phyloP scores from a whole-genome alignment of 2,888 invertebrate genomes.

The Drosophila emarginata region DNA sequence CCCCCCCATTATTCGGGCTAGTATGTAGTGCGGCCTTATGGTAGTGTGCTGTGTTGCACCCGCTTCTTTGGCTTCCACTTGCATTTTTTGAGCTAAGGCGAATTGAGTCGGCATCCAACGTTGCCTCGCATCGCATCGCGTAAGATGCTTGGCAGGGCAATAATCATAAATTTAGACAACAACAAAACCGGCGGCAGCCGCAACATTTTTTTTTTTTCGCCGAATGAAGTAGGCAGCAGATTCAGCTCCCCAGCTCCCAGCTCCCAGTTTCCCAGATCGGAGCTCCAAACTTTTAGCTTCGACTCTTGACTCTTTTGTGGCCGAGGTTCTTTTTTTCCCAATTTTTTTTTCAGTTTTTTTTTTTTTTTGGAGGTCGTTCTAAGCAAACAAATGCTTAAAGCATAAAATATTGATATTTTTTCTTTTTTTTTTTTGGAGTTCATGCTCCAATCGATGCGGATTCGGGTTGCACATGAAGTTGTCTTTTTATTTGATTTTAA shows the following conservation, averaged over 20 bases:
- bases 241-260: conserved; percentile 19
- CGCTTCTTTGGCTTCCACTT: conserved; percentile 22
- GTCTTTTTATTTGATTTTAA: conserved; percentile 76
- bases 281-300: conserved; percentile 19
- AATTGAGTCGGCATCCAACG: conserved; percentile 66
- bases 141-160: conserved; percentile 77
- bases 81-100: conserved; percentile 59
- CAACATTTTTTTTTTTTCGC: conserved; percentile 45
- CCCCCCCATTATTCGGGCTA: too few relatives aligned
- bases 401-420: conserved; percentile 73
- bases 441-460: conserved; percentile 54
- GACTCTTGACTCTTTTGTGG: conserved; percentile 22
- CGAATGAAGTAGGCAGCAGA: conserved; percentile 21
- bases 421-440: conserved; percentile 35
- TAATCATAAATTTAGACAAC: conserved; percentile 77
- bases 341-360: conserved; percentile 1
- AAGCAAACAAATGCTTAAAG: conserved; percentile 76
- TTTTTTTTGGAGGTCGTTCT: conserved; percentile 71
- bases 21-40: too few relatives aligned
- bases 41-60: conserved; percentile 33
- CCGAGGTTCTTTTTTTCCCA: conserved; percentile 32
- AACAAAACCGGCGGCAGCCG: conserved; percentile 70
- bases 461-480: conserved; percentile 70
- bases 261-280: conserved; percentile 21
- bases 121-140: conserved; percentile 47